Conservation (phyloP, 2,888 invertebrate genomes). For the Mylabris sibirica region DNA sequence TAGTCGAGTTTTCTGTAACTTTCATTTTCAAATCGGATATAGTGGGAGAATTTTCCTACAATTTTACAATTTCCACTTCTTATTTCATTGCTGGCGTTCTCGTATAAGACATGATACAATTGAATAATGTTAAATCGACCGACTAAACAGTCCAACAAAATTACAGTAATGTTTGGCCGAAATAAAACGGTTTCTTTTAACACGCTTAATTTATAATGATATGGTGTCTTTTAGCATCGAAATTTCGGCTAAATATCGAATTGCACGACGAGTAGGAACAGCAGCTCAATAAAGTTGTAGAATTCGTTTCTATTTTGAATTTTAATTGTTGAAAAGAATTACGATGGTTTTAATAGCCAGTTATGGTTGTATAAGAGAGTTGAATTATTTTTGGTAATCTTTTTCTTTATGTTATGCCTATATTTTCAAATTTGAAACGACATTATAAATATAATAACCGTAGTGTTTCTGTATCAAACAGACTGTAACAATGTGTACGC, state of each 20-base stretch:
- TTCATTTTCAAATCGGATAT: background rate
- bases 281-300: background rate
- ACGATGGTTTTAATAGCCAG: background rate
- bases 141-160: background rate
- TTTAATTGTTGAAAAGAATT: background rate
- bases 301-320: too few relatives aligned
- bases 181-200: background rate
- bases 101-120: background rate
- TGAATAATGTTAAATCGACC: background rate
- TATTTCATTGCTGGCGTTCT: background rate
- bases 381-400: background rate
- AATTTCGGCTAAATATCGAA: background rate
- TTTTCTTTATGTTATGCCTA: background rate
- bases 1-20: too few relatives aligned
- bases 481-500: slow-evolving; percentile 22
- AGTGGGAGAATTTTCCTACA: background rate
- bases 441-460: background rate
- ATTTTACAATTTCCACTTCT: background rate
- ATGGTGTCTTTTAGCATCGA: too few relatives aligned
- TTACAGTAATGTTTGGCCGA: background rate
- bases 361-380: slow-evolving; percentile 3
- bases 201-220: too few relatives aligned
- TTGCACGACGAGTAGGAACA: too few relatives aligned
- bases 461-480: slow-evolving; percentile 7
- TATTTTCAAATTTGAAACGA: background rate